Evolutionary conservation across 2,888 invertebrate species (phyloP), one percentile per base, ranked within the genome.

Genomic region (Drosophila maculinotata): DNA sequence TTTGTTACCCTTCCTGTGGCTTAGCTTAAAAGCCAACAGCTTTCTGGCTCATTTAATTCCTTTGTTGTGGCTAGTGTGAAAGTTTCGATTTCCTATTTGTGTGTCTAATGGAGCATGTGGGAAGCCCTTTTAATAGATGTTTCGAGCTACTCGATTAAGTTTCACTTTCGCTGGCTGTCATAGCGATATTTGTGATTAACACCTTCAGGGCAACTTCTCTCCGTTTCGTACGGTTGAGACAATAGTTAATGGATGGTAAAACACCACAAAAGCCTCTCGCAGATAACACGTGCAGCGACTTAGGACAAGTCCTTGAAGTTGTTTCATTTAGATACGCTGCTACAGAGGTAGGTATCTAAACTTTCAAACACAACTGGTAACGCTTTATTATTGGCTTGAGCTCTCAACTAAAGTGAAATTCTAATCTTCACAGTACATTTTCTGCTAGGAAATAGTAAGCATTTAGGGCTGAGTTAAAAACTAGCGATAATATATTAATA

Each of bases 161-260:
- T 70, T 71, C 41, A 31, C 17, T 33, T 51, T 42, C 36, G 31
- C 31, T 23, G 10, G 36, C 38, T 66, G 45, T 49, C 62, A 45
- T 17, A 23, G 33, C 10, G 36, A 38, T 48, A 53, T 51, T 51
- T 28, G 39, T 52, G 59, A 56, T 71, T 71, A 71, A 48, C 56
- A 71, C 36, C 51, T 39, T 14, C 30, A 26, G 14, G 26, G 10
- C n/a, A n/a, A 25, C 30, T n/a, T 10, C 26, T 25, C 9, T 17
- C 17, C 15, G 6, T 15, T 41, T 35, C 17, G 26, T 2, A 12
- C 28, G 8, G 25, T 10, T 20, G n/a, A 12, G 49, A 47, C 30
- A 56, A 51, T 42, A 53, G 57, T 76, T 81, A 84, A 80, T 80
- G 85, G 82, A 70, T 70, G 76, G 62, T 45, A 62, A 56, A 66